Percentiles rank a stretch among this genome's conserved stretches.
These are phyloP conservation scores for Zeuzera pyrina DNA, from an alignment of 2,888 invertebrate genomes.

Conservation along the genomic window DNA sequence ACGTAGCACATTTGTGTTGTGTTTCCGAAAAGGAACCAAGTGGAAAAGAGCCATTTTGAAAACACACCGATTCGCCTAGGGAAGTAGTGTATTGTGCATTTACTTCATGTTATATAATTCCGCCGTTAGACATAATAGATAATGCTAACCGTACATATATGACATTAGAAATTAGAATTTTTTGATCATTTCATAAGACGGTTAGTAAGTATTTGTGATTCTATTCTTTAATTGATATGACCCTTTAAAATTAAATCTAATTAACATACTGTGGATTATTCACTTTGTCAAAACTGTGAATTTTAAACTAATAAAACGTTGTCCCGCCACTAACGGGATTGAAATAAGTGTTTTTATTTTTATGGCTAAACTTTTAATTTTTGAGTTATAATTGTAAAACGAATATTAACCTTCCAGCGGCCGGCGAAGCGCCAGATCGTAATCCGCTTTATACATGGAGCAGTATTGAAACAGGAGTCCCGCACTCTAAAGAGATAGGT, in stretches of 20 bases:
- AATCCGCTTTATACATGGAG: too few species aligned
- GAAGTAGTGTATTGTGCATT: slow-evolving; percentile 64
- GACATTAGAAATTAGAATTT: slow-evolving; percentile 45
- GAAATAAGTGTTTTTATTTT: slow-evolving; percentile 33
- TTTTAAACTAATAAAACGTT: slow-evolving; percentile 63
- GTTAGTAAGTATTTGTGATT: slow-evolving; percentile 56
- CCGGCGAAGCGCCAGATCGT: too few species aligned
- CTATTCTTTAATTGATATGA: slow-evolving; percentile 52
- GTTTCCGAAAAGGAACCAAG: slow-evolving; percentile 85
- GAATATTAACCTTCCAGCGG: too few species aligned
- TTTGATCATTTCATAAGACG: slow-evolving; percentile 44
- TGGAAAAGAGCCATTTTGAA: slow-evolving; percentile 92
- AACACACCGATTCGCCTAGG: slow-evolving; percentile 81
- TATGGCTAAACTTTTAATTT: background rate
- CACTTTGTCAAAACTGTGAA: slow-evolving; percentile 60
- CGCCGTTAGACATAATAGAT: slow-evolving; percentile 46
- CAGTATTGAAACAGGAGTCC: too few species aligned
- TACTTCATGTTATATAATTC: slow-evolving; percentile 35
- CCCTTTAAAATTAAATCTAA: slow-evolving; percentile 46
- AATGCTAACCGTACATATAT: slow-evolving; percentile 44
- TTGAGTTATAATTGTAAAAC: too few species aligned
- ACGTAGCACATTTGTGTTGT: slow-evolving; percentile 84
- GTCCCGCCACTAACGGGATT: slow-evolving; percentile 42
- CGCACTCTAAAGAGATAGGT: too few species aligned
- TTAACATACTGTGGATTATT: slow-evolving; percentile 58